Conservation (phyloP, 2,113 vertebrate species). For the Lamprologus sp. region DNA sequence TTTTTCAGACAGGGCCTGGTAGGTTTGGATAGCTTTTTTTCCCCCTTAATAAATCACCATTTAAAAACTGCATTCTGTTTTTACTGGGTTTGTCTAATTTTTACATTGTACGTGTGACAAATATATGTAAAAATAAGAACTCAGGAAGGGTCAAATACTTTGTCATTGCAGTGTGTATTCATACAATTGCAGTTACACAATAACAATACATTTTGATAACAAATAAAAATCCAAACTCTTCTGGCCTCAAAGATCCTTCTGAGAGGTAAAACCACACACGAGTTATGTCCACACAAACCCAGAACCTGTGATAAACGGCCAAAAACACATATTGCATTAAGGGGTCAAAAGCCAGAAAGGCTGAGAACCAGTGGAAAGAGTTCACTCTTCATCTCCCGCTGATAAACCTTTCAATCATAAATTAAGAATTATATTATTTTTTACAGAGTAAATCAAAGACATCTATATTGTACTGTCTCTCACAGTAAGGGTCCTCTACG, state of each 20-base stretch:
- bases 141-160: neutral
- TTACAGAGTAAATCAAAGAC: neutral
- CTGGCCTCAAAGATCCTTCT: neutral
- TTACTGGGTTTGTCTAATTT: accelerated
- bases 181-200: neutral
- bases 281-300: neutral
- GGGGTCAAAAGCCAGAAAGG: neutral
- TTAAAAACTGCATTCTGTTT: neutral
- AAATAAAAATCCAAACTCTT: neutral
- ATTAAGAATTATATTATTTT: neutral
- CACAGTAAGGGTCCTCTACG: neutral
- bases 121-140: neutral
- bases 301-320: neutral
- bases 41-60: neutral
- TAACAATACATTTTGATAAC: neutral
- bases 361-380: neutral
- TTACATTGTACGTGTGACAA: neutral
- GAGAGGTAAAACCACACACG: neutral
- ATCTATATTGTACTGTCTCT: neutral
- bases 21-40: neutral
- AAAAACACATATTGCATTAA: neutral
- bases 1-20: neutral
- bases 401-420: neutral
- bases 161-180: neutral
- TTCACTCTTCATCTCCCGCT: neutral